Evolutionary conservation across 2,797 vertebrate genomes (phyloP).

Genomic region (Coreius guichenoti): DNA sequence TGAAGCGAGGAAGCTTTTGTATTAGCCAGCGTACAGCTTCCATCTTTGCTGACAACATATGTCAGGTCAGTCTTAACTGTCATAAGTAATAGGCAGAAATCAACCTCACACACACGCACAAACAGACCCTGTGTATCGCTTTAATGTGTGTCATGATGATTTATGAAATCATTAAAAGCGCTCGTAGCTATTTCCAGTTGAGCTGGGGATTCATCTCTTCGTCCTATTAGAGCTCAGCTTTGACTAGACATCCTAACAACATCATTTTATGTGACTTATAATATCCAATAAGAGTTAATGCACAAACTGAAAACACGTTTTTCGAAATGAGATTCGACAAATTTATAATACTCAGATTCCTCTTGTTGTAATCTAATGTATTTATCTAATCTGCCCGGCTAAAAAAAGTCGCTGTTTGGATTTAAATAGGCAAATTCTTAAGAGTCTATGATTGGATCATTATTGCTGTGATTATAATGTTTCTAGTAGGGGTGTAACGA

Average conservation of each 20-base stretch:
- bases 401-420: too few relatives aligned
- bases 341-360: neutral
- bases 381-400: neutral
- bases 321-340: neutral
- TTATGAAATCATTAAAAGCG: conserved; percentile 54
- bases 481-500: too few relatives aligned
- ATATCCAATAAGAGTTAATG: neutral
- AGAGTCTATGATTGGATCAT: too few relatives aligned
- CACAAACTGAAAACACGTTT: neutral
- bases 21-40: conserved; percentile 71
- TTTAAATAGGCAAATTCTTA: too few relatives aligned
- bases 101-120: conserved; percentile 19
- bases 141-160: conserved; percentile 54
- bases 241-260: neutral
- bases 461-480: too few relatives aligned
- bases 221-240: conserved; percentile 13
- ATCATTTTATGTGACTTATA: neutral
- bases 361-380: neutral
- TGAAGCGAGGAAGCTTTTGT: conserved; percentile 69
- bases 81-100: conserved; percentile 67
- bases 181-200: conserved; percentile 34
- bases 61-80: conserved; percentile 75
- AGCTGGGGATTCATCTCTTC: conserved; percentile 17
- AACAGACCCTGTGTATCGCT: conserved; percentile 33
- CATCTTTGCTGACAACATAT: conserved; percentile 76